Evolutionary conservation across 2,113 vertebrate genomes (phyloP).

Genomic region (Arvicanthis niloticus): DNA sequence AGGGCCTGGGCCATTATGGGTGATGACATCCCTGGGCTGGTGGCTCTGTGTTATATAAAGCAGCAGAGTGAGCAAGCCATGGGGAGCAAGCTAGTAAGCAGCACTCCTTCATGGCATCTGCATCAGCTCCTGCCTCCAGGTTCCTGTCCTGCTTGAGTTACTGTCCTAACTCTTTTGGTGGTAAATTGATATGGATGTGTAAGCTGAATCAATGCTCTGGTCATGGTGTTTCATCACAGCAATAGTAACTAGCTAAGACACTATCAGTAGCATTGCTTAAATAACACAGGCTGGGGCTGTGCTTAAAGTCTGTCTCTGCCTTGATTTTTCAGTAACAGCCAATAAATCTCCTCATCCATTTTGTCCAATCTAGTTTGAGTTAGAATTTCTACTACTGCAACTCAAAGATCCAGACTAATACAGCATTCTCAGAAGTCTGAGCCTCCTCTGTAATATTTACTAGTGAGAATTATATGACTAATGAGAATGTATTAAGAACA

Average conservation of each 20-base stretch:
- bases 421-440: neutral
- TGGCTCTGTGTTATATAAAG: no score
- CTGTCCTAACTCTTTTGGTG: neutral
- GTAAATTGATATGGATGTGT: no score
- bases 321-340: neutral
- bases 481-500: neutral
- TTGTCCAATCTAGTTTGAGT: conserved; percentile 12
- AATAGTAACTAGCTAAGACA: neutral
- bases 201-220: neutral
- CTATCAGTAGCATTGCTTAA: neutral
- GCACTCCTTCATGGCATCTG: neutral
- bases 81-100: neutral
- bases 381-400: neutral
- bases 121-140: neutral
- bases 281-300: neutral
- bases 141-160: neutral
- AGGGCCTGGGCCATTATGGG: neutral
- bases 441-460: conserved; percentile 19
- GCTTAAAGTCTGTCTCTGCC: neutral
- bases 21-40: neutral
- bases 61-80: neutral
- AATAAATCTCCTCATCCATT: neutral
- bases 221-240: neutral
- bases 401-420: neutral
- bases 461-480: neutral